Base-by-base conservation (phyloP, 2,113 vertebrate species). In the Mesocricetus auratus region DNA sequence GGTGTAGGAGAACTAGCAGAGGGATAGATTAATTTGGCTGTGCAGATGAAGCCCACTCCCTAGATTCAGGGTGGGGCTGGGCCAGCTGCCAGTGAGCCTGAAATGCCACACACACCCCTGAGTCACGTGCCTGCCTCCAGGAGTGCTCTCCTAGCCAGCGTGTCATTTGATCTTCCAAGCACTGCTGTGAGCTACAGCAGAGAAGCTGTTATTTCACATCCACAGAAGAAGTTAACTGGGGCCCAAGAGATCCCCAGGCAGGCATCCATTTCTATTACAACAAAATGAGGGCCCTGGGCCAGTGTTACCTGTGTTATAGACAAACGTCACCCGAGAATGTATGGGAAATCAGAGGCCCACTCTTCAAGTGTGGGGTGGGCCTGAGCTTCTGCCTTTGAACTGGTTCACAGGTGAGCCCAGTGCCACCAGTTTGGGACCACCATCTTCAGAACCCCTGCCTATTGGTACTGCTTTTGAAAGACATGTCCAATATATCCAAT, bases 11-110 rank as follows among this genome's bases (percentile, higher is more conserved):
- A 50, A 62, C 86, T 66, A 94, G 94, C 77, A 64, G 81, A 94
- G 93, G 64, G 96, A 87, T 47, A 79, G 96, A 94, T 93, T 82
- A 88, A 88, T 94, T 96, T 94, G 94, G 88, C 39, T 60, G 71
- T 47, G 17, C n/a, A 74, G 77, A 90, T 64, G 92, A 90, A 89
- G 88, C 91, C 21, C 47, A 85, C 60, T 86, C 66, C 50, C 85
- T 74, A 66, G 75, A 50, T 77, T 56, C 29, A 3, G 91, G 90
- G 92, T 83, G 81, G 81, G 62, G 81, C 47, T 56, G 1, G 42
- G 78, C 85, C 50, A 83, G 71, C 86, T 42, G 90, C 95, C 92
- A 93, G n/a, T 0, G 56, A 71, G 71, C 86, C 31, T 56, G 71
- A 69, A 60, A 86, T 6, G 16, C 91, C 68, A 26, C 45, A 0